Base-by-base conservation (phyloP, 2,888 invertebrate species). In the Netelia fuscicornis region DNA sequence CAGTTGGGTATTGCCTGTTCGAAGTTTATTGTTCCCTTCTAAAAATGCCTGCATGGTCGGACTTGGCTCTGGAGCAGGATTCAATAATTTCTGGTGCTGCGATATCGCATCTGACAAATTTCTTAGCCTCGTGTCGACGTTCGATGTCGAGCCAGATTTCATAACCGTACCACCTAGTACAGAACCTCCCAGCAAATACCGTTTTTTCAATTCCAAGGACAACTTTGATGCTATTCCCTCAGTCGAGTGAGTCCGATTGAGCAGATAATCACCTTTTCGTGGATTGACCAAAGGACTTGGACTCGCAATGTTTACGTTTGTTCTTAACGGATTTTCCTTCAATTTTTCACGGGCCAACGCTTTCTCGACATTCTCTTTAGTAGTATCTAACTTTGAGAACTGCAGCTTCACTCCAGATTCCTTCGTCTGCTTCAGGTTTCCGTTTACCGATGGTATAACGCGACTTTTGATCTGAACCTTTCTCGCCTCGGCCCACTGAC, bases 181-280 rank as follows among this genome's bases (percentile, higher is more conserved):
- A 0, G 95, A 95, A 87, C 96, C 97, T 0, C 98, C 98, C 11
- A 98, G 94, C 20, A 98, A 94, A 94, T 98, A 98, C 85, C 96
- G 96, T 91, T 98, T 97, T 92, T 98, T 98, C 64, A 98, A 95
- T 94, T 98, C 98, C 74, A 98, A 94, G 20, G 98, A 98, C 80
- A 97, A 96, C 93, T 98, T 98, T 17, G 98, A 97, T 11, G 98
- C 98, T 79, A 98, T 96, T 23, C 98, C 98, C 90, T 97, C 97
- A 0, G 98, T 98, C 87, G 98, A 98, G 86, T 97, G 97, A 0
- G 98, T 97, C 90, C 97, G 96, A 91, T 97, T 97, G 60, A 98
- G 95, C 60, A 97, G 95, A 92, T 97, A 97, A 87, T 97, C 97
- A n/a, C 96, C 96, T 13, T 95, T 95, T 3, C 95, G 95, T 0